A percentile compares a stretch with the other conserved stretches of the same genome.
Evolutionary conservation across 1,140 invertebrate species (phyloP).

Genomic region (Melitaea cinxia): DNA sequence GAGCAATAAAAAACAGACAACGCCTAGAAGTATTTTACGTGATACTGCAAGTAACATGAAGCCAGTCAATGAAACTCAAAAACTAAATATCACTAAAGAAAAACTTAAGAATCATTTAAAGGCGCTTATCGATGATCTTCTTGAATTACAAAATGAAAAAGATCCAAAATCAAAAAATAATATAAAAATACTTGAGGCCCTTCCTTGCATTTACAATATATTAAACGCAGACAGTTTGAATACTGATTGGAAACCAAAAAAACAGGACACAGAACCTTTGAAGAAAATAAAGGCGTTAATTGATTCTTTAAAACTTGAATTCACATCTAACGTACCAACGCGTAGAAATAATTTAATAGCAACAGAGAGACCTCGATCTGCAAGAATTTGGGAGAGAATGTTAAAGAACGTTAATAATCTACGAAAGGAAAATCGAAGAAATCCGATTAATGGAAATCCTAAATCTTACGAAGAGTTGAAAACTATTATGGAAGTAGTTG

Average conservation of each 20-base stretch:
- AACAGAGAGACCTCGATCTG: conserved; percentile 51
- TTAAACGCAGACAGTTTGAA: conserved; percentile 43
- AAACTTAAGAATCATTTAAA: conserved; percentile 65
- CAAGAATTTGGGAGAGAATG: conserved; percentile 60
- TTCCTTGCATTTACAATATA: conserved; percentile 68
- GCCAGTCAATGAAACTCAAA: conserved; percentile 23
- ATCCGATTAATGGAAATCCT: conserved; percentile 24
- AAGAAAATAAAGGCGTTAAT: conserved; percentile 57
- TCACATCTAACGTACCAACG: conserved; percentile 30
- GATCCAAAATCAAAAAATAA: conserved; percentile 41
- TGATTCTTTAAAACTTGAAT: conserved; percentile 53
- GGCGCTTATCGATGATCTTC: conserved; percentile 60
- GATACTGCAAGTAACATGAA: conserved; percentile 7
- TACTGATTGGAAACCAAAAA: conserved; percentile 22
- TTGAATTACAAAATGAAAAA: conserved; percentile 57
- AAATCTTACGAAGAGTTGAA: conserved; percentile 57
- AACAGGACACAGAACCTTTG: conserved; percentile 25
- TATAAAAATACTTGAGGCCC: conserved; percentile 51
- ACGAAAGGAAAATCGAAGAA: conserved; percentile 46
- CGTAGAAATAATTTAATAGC: conserved; percentile 44
- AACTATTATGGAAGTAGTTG: conserved; percentile 51
- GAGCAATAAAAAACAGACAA: conserved; percentile 17
- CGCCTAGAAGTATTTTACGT: conserved; percentile 13
- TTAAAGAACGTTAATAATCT: conserved; percentile 54
- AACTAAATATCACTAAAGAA: conserved; percentile 49